These are phyloP conservation scores for Dipodomys merriami DNA, from an alignment of 2,113 vertebrate species.

Conservation along the genomic window DNA sequence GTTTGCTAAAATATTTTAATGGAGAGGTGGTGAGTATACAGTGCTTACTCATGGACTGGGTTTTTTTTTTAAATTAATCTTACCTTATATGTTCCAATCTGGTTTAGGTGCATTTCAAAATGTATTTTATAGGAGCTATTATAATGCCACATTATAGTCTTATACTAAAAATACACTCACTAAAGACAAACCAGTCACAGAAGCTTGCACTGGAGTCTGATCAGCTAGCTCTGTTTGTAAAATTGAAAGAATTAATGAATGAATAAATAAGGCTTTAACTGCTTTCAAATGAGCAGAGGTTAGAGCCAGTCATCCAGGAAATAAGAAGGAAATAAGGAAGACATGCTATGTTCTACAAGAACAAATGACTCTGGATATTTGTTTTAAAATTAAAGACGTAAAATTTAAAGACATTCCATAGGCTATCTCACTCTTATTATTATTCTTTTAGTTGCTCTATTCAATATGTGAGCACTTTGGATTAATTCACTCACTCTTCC, in stretches of 20 bases:
- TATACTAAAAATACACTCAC: conserved; percentile 8
- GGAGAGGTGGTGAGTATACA: not conserved
- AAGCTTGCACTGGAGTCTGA: not conserved
- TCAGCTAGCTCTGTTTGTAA: conserved; percentile 27
- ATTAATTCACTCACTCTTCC: not conserved
- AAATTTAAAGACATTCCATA: not conserved
- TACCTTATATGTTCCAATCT: not conserved
- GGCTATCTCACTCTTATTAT: not conserved
- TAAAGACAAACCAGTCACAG: conserved; percentile 41
- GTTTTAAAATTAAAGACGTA: conserved; percentile 5
- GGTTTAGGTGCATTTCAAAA: conserved; percentile 1
- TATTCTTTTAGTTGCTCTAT: not conserved
- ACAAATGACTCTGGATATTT: not conserved
- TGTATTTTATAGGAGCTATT: not conserved
- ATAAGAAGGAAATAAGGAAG: not conserved
- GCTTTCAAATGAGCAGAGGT: conserved; percentile 39
- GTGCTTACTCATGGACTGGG: not conserved
- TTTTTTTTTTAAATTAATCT: conserved; percentile 37
- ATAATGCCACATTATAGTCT: conserved; percentile 10
- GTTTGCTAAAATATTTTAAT: not conserved
- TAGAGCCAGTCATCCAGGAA: not conserved
- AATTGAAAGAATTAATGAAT: not conserved
- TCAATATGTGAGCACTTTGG: not conserved
- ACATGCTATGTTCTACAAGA: not conserved
- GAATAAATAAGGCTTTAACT: not conserved